These are phyloP conservation scores for Laspeyria flexula DNA, from an alignment of 2,888 invertebrate species.

Conservation along the genomic window DNA sequence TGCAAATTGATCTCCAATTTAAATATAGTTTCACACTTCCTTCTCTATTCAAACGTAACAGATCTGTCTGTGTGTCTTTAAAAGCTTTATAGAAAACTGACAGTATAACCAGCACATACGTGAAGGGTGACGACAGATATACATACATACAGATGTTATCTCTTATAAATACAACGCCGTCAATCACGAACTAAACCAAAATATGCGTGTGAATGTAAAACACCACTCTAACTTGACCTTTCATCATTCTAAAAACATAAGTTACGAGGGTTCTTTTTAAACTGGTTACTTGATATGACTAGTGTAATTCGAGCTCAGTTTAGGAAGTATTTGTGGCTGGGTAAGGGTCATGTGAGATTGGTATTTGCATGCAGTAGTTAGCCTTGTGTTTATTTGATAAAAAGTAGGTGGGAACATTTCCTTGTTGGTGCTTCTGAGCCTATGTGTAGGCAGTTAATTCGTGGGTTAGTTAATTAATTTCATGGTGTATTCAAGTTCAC, in stretches of 20 bases:
- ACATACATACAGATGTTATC: conserved; percentile 60
- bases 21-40: conserved; percentile 18
- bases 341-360: conserved; percentile 36
- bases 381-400: conserved; percentile 55
- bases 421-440: conserved; percentile 49
- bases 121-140: conserved; percentile 65
- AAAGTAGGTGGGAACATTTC: conserved; percentile 55
- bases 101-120: conserved; percentile 18
- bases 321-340: conserved; percentile 13
- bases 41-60: conserved; percentile 5
- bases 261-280: conserved; percentile 35
- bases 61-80: conserved; percentile 13
- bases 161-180: conserved; percentile 48
- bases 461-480: conserved; percentile 40
- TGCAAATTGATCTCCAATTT: neutral
- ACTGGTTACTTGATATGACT: conserved; percentile 25
- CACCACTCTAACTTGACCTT: conserved; percentile 30
- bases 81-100: conserved; percentile 26
- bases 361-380: conserved; percentile 44
- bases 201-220: conserved; percentile 48
- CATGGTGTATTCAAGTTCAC: conserved; percentile 34
- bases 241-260: conserved; percentile 17
- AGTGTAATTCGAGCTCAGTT: conserved; percentile 30
- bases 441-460: conserved; percentile 37
- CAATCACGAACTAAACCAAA: conserved; percentile 56